phyloP scores from a whole-genome alignment of 2,113 vertebrate genomes.

The Prochilodus magdalenae region DNA sequence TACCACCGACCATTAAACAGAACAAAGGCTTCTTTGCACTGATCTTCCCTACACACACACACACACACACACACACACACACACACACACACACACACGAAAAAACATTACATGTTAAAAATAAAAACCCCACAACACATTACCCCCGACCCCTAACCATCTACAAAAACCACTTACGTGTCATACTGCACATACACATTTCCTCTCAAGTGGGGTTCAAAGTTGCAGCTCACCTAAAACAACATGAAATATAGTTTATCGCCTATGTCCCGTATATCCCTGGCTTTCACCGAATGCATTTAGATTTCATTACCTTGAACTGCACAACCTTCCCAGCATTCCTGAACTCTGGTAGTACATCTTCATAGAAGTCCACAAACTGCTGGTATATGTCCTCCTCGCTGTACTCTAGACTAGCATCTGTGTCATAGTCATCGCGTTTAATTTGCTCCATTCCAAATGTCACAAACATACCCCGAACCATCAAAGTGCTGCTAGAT shows the following conservation, averaged over 20 bases:
- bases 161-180: constrained; percentile 80
- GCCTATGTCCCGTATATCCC: neutral
- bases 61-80: constrained; percentile 8
- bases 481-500: constrained; percentile 87
- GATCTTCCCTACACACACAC: constrained; percentile 83
- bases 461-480: constrained; percentile 92
- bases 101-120: neutral
- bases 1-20: constrained; percentile 96
- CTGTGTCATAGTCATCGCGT: constrained; percentile 93
- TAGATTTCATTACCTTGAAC: constrained; percentile 85
- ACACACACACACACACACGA: neutral
- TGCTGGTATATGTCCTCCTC: constrained; percentile 94
- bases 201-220: constrained; percentile 94
- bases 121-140: too few relatives aligned
- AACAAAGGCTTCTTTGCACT: constrained; percentile 89
- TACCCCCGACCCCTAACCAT: too few relatives aligned
- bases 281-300: neutral
- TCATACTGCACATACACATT: constrained; percentile 97
- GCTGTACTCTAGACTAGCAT: constrained; percentile 91
- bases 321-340: constrained; percentile 91
- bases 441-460: constrained; percentile 95
- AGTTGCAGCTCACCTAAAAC: constrained; percentile 93
- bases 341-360: constrained; percentile 92
- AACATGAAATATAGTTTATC: neutral
- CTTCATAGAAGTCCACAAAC: constrained; percentile 94